phyloP scores from a whole-genome alignment of 2,888 invertebrate species.

The Mimas tiliae region DNA sequence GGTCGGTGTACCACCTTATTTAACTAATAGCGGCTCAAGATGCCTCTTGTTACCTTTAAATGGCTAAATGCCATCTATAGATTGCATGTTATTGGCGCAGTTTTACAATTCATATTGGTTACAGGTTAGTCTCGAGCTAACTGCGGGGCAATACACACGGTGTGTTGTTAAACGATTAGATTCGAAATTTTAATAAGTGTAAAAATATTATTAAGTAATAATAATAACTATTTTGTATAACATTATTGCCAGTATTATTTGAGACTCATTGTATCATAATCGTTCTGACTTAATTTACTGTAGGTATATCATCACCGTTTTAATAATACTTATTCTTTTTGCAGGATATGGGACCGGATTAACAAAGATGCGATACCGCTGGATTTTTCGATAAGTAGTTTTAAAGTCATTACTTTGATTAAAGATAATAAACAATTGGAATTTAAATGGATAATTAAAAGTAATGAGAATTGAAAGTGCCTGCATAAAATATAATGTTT shows the following conservation, averaged over 20 bases:
- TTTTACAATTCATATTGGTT: neutral
- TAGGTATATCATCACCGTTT: neutral
- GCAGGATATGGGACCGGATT: neutral
- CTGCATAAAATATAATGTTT: neutral
- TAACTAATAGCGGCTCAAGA: too few species aligned
- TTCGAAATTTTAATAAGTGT: neutral
- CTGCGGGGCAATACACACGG: neutral
- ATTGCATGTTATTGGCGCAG: too few species aligned
- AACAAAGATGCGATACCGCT: neutral
- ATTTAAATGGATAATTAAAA: neutral
- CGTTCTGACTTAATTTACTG: neutral
- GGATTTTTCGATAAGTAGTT: neutral
- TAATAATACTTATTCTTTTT: neutral
- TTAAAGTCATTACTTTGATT: neutral
- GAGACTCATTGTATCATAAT: neutral
- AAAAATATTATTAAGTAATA: neutral
- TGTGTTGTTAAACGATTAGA: neutral
- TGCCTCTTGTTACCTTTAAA: too few species aligned
- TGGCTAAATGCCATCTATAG: too few species aligned
- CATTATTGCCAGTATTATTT: neutral
- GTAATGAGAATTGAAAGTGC: neutral
- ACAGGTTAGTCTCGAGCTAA: neutral
- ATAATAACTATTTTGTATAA: neutral
- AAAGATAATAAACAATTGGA: neutral
- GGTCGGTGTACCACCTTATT: too few species aligned